Percentiles rank a stretch among this genome's conserved stretches.
Conservation (phyloP, 2,888 invertebrate genomes). For the Nebria brevicollis region DNA sequence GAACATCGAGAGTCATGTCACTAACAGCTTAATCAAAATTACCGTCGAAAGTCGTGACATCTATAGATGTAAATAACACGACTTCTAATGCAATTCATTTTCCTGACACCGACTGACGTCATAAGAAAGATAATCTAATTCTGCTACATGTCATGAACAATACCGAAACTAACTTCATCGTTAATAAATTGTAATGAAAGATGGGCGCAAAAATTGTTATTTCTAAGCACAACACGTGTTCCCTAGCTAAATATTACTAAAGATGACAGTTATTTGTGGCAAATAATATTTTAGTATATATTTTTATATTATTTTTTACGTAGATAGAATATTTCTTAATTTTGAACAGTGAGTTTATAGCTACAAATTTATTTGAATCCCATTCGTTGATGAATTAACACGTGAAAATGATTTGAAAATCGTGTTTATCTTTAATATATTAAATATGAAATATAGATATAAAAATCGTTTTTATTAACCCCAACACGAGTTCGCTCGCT, state of each 20-base stretch:
- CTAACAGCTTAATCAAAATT: slow-evolving; percentile 41
- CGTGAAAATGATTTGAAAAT: background rate
- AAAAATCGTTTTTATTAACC: too few relatives aligned
- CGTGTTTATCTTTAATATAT: background rate
- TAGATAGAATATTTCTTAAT: too few relatives aligned
- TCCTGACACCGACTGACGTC: background rate
- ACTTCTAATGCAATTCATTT: slow-evolving; percentile 11
- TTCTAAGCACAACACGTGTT: background rate
- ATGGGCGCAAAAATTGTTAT: background rate
- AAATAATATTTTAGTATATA: background rate
- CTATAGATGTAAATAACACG: slow-evolving; percentile 29
- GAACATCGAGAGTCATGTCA: slow-evolving; percentile 30
- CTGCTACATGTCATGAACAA: background rate
- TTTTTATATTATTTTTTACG: background rate
- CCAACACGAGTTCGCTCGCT: too few relatives aligned
- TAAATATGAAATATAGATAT: too few relatives aligned
- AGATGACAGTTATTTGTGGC: background rate
- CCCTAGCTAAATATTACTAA: background rate
- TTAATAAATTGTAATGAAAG: background rate
- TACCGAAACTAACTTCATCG: background rate
- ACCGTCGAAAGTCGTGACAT: slow-evolving; percentile 21
- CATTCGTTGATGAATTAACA: background rate
- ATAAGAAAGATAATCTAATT: background rate
- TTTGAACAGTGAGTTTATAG: background rate
- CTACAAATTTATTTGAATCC: slow-evolving; percentile 2